Evolutionary conservation across 92 coral and sea anemone genomes (phyloP), one percentile per base, ranked within the genome.

Genomic region (Galaxea fascicularis): DNA sequence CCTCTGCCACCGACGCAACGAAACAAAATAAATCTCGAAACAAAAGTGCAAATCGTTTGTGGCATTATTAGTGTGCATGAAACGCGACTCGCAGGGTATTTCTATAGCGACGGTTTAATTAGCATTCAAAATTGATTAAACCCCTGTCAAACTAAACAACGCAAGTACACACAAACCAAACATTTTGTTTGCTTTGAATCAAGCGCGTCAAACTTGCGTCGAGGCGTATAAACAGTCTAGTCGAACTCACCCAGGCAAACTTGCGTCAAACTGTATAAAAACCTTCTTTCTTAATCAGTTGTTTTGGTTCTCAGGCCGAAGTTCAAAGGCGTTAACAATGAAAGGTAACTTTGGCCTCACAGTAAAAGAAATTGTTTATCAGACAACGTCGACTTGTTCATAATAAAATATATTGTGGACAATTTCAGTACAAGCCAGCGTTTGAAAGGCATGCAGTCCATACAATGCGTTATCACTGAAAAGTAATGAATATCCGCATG

Each of bases 41-140:
- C 58, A 80, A 82, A 70, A 70, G 69, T 71, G 18, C 71, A 70
- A 82, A 69, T 82, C 76, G 53, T 53, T 69, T 47, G 17, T 31
- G 35, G 75, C 54, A 11, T 54, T 1, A 21, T 14, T 53, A 31
- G 54, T 68, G 57, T 80, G 56, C 68, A 82, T 44, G 68, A 26
- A 82, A 82, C 86, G 86, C 86, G 78, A 82, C 86, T 82, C 86
- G n/a, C 28, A 3, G 13, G 8, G 35, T 15, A 68, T 82, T 82
- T 82, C 86, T 68, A 82, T 69, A 68, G 46, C 58, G 65, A 82
- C 86, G 69, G 44, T 57, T 26, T 45, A 70, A 69, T 56, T 69
- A 35, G n/a, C 35, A 70, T 82, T 70, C 78, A 28, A 20, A 18
- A 0, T 30, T 80, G 77, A 80, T 80, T 68, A 11, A 68, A 67